Base-by-base conservation (phyloP, 2,113 vertebrate genomes). In the Aix galericulata region DNA sequence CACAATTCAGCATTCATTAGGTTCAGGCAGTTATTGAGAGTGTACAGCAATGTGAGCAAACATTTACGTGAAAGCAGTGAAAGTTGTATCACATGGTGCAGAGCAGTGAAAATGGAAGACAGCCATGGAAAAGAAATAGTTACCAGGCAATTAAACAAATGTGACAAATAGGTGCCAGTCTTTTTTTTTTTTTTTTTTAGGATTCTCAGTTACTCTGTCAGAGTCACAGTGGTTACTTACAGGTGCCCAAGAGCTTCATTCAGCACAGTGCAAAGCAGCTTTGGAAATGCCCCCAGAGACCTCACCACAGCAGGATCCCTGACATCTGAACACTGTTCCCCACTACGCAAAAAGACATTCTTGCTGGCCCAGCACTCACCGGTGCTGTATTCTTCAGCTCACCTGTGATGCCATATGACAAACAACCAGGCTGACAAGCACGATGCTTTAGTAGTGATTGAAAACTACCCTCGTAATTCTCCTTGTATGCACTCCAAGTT, bases 21-120 rank as follows among this genome's bases (percentile, higher is more conserved):
- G 53, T 82, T 71, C 69, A 91, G 69, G 78, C 74, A 89, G 72
- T 53, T 80, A 40, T 0, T 1, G 1, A 68, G 64, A 46, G 62
- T 40, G 84, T 77, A 78, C 88, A 88, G 88, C 92, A 82, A 56
- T 2, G 93, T 74, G 87, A 95, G 89, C 95, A 93, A 75, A 93
- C 53, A 48, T 22, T n/a, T 40, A 77, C 22, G 67, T 44, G 46
- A 66, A 68, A 93, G 95, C 94, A 80, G 93, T 85, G 91, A 56
- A 32, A 72, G 20, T 25, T 31, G 1, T 7, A 89, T 18, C 34
- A n/a, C 22, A 4, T 32, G 36, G 83, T 86, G 91, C 86, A 91
- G 93, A 92, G 93, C 77, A 46, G 93, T 86, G 95, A 77, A 64
- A 67, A 89, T 78, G 89, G 73, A 93, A 86, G 89, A 90, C 92